A percentile compares a stretch with the other conserved stretches of the same genome.
phyloP scores from a whole-genome alignment of 2,888 invertebrate genomes.

The Ennomos quercinarius region DNA sequence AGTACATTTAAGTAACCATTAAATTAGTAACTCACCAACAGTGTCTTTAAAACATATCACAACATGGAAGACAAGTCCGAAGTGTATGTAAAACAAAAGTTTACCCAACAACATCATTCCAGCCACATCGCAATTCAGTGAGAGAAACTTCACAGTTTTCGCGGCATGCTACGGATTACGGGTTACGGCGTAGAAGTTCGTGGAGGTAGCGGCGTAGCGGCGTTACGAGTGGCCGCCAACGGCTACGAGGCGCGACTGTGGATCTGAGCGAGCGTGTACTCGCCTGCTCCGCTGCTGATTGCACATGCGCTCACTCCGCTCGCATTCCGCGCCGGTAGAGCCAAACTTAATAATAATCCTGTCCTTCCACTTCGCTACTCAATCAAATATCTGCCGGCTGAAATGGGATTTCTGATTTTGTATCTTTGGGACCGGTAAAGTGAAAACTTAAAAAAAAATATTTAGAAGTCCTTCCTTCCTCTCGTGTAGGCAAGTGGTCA shows the following conservation, averaged over 20 bases:
- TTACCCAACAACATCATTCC: slow-evolving; percentile 82
- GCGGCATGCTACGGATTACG: slow-evolving; percentile 58
- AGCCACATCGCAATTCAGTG: slow-evolving; percentile 71
- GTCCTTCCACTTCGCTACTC: slow-evolving; percentile 52
- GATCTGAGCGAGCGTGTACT: slow-evolving; percentile 42
- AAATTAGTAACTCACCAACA: slow-evolving; percentile 66
- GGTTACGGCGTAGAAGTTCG: slow-evolving; percentile 64
- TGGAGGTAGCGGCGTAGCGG: slow-evolving; percentile 48
- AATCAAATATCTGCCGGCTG: slow-evolving; percentile 45
- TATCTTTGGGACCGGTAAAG: slow-evolving; percentile 19
- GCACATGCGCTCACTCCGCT: slow-evolving; percentile 71
- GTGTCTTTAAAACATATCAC: slow-evolving; percentile 83
- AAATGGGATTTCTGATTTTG: slow-evolving; percentile 43
- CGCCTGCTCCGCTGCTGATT: slow-evolving; percentile 55
- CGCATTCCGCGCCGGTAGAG: slow-evolving; percentile 48
- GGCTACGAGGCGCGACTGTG: slow-evolving; percentile 64
- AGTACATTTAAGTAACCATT: not conserved
- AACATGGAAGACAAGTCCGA: slow-evolving; percentile 83
- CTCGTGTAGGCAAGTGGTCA: no score
- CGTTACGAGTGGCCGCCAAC: slow-evolving; percentile 64
- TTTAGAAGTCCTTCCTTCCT: no score
- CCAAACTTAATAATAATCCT: slow-evolving; percentile 57
- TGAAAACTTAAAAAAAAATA: slow-evolving; percentile 11
- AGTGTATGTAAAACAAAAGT: slow-evolving; percentile 81
- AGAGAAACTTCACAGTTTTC: slow-evolving; percentile 61